Evolutionary conservation across 2,113 vertebrate genomes (phyloP), one percentile per base, ranked within the genome.

Genomic region (Axis porcinus): DNA sequence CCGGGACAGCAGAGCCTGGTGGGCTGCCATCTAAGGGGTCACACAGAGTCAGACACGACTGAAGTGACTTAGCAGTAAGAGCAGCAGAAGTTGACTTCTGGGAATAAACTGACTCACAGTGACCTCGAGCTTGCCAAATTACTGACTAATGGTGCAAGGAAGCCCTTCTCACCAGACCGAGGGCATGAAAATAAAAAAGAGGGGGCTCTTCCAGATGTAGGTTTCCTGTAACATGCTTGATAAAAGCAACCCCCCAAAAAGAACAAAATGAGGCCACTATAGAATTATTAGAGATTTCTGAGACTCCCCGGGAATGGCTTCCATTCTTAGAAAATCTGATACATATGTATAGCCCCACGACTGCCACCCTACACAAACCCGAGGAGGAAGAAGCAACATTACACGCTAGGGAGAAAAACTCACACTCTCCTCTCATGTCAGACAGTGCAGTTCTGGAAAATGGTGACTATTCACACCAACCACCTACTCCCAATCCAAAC

Each of bases 101-200:
- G 50, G 23, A 85, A 43, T 13, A 23, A 58, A 43, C 57, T 91
- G 89, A 47, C 25, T 28, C 28, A 8, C 11, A 4, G 79, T 15
- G 79, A 70, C 55, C 27, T 27, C 21, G 36, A 8, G 40, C 11
- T 47, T 36, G 84, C 36, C 58, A 33, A 6, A 16, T n/a, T 54
- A 30, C 45, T 4, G 7, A 21, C 2, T 0, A 40, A 79, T 0
- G 5, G n/a, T 3, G 19, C 58, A 2, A 74, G 2, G n/a, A 6
- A n/a, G 60, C 25, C 70, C 70, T 86, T 54, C 52, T 13, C 88
- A 50, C 27, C 54, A 83, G 47, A 40, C 58, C 10, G 11, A 54
- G 54, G 43, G 23, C 28, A 47, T 21, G 3, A 47, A 43, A 33
- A n/a, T 11, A 58, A 84, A 70, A 28, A 25, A 82, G 45, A 36